Percentiles rank a stretch among this genome's conserved stretches.
Evolutionary conservation across 2,113 vertebrate genomes (phyloP).

Genomic region (Platanista minor): DNA sequence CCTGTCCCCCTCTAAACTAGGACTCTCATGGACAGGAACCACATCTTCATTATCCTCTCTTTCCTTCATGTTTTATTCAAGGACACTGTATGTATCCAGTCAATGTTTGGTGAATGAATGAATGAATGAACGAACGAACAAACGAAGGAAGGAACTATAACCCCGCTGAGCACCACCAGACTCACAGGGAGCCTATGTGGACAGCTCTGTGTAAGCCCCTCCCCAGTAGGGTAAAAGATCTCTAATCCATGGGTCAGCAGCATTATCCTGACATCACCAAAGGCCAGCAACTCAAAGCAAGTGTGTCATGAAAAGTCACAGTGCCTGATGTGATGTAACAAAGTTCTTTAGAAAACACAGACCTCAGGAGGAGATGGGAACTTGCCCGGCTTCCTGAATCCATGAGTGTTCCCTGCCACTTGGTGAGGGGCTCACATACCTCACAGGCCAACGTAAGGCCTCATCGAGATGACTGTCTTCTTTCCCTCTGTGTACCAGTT

Average conservation of each 20-base stretch:
- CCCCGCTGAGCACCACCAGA: fast-evolving
- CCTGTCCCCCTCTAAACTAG: neutral
- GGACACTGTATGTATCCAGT: neutral
- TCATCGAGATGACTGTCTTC: neutral
- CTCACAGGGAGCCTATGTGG: neutral
- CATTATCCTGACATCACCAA: neutral
- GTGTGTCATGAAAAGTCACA: neutral
- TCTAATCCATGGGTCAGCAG: neutral
- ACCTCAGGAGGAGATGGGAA: neutral
- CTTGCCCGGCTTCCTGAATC: neutral
- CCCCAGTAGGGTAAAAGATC: too few species aligned
- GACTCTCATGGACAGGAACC: too few species aligned
- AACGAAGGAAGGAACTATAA: neutral
- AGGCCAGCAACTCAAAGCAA: neutral
- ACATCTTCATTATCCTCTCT: neutral
- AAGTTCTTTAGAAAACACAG: neutral
- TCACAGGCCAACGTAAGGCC: neutral
- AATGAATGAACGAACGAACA: neutral
- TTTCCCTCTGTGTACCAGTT: neutral
- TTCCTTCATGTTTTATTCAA: neutral
- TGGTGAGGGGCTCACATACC: neutral
- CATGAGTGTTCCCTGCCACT: neutral
- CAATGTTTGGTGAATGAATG: neutral
- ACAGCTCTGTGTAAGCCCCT: neutral
- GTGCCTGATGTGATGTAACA: neutral